Conservation (phyloP, 2,888 invertebrate genomes). For the Melinaea menophilus region DNA sequence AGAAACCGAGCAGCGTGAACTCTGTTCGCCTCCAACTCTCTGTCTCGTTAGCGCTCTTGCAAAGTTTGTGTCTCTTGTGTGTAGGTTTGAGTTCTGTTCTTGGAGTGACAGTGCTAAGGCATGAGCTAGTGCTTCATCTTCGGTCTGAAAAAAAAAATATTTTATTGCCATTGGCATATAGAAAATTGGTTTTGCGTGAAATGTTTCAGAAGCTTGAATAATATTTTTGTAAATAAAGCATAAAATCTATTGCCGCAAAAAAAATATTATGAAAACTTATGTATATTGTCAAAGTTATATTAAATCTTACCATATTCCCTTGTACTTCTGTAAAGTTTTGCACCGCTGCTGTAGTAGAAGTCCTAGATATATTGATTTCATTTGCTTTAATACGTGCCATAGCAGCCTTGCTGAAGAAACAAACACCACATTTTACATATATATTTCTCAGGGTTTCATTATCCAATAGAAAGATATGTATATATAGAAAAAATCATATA, state of each 20-base stretch:
- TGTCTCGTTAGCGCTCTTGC: slow-evolving; percentile 70
- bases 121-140: slow-evolving; percentile 93
- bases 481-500: too few relatives aligned
- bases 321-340: slow-evolving; percentile 73
- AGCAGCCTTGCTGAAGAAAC: slow-evolving; percentile 63
- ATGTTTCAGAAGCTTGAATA: too few relatives aligned
- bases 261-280: too few relatives aligned
- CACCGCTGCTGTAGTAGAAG: slow-evolving; percentile 45
- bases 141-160: slow-evolving; percentile 74
- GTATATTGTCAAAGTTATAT: background rate
- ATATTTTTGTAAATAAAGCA: background rate
- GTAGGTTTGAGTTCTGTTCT: slow-evolving; percentile 54
- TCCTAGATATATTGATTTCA: slow-evolving; percentile 46
- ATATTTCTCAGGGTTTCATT: background rate
- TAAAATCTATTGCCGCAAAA: background rate
- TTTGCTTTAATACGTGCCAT: slow-evolving; percentile 60
- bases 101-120: slow-evolving; percentile 88
- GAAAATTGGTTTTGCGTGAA: too few relatives aligned
- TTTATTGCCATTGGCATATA: background rate
- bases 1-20: slow-evolving; percentile 57
- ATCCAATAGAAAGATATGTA: too few relatives aligned
- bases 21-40: slow-evolving; percentile 66
- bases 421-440: slow-evolving; percentile 16
- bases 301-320: slow-evolving; percentile 79
- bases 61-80: slow-evolving; percentile 64